Base-by-base conservation (phyloP, 2,113 vertebrate genomes). In the Aegypius monachus region DNA sequence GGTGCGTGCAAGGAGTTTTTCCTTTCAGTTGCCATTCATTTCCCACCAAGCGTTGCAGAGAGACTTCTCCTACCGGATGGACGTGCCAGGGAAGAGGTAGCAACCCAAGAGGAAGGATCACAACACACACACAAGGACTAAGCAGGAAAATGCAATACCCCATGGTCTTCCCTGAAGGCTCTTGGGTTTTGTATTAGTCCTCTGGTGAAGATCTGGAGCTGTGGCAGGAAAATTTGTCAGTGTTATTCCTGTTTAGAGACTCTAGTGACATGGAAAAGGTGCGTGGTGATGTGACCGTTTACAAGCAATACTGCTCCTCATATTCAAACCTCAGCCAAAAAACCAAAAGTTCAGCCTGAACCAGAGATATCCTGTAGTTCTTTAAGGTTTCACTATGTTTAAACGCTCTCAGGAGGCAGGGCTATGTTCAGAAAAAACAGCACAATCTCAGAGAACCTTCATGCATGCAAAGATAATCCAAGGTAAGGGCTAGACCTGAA, bases 201-300 rank as follows among this genome's bases (percentile, higher is more conserved):
- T 52, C 55, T 25, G 50, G 31, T 47, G 48, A 88, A 81, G 62
- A 45, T 10, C 20, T 50, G 38, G 74, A 80, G 74, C 29, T 20
- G 47, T 4, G 18, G 82, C 71, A 83, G 90, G 42, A 55, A 77
- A 77, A 81, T 16, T 42, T 31, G 40, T 36, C 1, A 2, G 43
- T 2, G 5, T 66, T n/a, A 45, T 27, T 81, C 32, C 63, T 3
- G 4, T 34, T 38, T 36, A 17, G 19, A 81, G 38, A 61, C 20
- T 32, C 29, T 15, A 7, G 22, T 6, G 13, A 56, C 1, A 4
- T 0, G 25, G 40, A 31, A 61, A 63, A 10, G 17, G 17, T 43
- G 23, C 0, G 1, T 31, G 75, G n/a, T 1, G 4, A 43, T 8
- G 55, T 13, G 53, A 61, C 42, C 9, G 0, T 42, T 74, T 6